These are phyloP conservation scores for Huso huso DNA, from an alignment of 2,797 vertebrate species.

Conservation along the genomic window DNA sequence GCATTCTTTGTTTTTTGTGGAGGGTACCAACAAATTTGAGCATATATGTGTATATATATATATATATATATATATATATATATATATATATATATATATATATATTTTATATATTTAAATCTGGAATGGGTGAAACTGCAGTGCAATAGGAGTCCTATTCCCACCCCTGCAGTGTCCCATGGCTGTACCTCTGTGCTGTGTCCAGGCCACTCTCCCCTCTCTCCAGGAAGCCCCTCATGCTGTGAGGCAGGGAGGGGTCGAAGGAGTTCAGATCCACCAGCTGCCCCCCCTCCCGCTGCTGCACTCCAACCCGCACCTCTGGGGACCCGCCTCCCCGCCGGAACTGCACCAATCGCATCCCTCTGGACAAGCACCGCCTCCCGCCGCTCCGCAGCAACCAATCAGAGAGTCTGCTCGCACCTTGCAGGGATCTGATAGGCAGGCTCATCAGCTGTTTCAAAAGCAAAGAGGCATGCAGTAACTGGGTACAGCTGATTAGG, in stretches of 20 bases:
- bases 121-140: no score
- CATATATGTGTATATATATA: no score
- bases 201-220: slow-evolving; percentile 60
- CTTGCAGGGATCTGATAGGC: slow-evolving; percentile 28
- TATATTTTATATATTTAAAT: no score
- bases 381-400: slow-evolving; percentile 22
- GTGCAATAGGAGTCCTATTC: no score
- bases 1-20: no score
- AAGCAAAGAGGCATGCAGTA: slow-evolving; percentile 6
- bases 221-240: slow-evolving; percentile 72
- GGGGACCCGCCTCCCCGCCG: slow-evolving; percentile 33
- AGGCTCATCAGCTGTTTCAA: slow-evolving; percentile 51
- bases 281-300: slow-evolving; percentile 51
- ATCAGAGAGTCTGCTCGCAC: slow-evolving; percentile 32
- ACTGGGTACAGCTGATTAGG: no score
- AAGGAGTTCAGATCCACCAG: slow-evolving; percentile 76
- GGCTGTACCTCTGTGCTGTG: slow-evolving; percentile 62
- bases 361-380: slow-evolving; percentile 34
- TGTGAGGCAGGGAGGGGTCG: slow-evolving; percentile 69
- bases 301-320: slow-evolving; percentile 63
- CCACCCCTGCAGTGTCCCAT: no score
- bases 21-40: no score
- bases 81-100: no score
- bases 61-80: no score
- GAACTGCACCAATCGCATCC: slow-evolving; percentile 84